Percentiles rank a stretch among this genome's conserved stretches.
Conservation (phyloP, 2,113 vertebrate species). For the Labrus mixtus region DNA sequence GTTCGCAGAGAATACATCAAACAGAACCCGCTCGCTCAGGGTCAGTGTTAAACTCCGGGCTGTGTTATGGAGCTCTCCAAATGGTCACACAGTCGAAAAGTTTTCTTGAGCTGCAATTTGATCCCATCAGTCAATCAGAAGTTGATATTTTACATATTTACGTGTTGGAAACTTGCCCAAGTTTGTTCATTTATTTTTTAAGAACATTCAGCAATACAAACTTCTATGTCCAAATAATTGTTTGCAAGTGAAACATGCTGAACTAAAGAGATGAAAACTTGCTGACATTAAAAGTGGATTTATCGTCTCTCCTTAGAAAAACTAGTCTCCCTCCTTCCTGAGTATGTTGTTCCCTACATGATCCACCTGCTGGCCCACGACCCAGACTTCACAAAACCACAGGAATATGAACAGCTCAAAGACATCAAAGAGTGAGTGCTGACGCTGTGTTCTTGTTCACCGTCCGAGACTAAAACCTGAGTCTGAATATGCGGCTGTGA, state of each 20-base stretch:
- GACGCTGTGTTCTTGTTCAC: not conserved
- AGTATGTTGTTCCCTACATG: conserved; percentile 98
- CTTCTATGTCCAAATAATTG: too few species aligned
- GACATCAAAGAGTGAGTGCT: conserved; percentile 98
- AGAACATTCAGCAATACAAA: too few species aligned
- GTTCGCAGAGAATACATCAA: conserved; percentile 98
- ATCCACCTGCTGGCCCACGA: conserved; percentile 98
- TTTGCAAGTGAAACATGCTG: not conserved
- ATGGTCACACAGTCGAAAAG: not conserved
- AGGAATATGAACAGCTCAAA: conserved; percentile 97
- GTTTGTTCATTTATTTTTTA: too few species aligned
- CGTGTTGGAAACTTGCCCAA: too few species aligned
- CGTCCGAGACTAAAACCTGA: not conserved
- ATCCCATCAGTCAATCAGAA: too few species aligned
- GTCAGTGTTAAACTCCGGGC: conserved; percentile 77
- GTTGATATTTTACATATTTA: too few species aligned
- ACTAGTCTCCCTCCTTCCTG: conserved; percentile 93
- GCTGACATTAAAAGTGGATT: not conserved
- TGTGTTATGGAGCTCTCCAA: not conserved
- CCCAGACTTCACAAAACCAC: conserved; percentile 98
- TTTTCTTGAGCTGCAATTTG: too few species aligned
- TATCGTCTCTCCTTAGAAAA: conserved; percentile 86
- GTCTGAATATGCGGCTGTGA: not conserved
- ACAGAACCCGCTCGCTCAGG: conserved; percentile 94
- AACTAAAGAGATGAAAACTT: not conserved